Evolutionary conservation across 2,797 vertebrate species (phyloP), one percentile per base, ranked within the genome.

Genomic region (Hirundo rustica): DNA sequence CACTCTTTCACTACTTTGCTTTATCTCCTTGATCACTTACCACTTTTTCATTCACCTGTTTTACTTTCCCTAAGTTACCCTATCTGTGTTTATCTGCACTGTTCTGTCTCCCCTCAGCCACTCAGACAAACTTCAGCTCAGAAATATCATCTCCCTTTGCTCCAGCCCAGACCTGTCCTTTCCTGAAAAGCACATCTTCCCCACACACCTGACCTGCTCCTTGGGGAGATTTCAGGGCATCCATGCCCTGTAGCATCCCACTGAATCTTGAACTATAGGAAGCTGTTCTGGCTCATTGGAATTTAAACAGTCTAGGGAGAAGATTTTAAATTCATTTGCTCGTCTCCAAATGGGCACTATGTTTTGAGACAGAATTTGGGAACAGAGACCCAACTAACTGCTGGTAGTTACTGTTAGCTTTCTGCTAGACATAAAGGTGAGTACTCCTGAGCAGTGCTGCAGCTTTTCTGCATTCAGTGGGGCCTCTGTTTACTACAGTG

Each of bases 401-500:
- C 26, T 60, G 34, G 61, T 6, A 48, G 14, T 30, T 80, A 16
- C 55, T 73, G 22, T 75, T 81, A 78, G 53, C 42, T 88, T 76
- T 77, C 67, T 88, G 19, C 45, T 91, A 51, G 66, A 17, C 29
- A 47, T 42, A 11, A 13, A 83, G 51, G 53, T 93, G 55, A 68
- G 14, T 81, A 30, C 5, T 83, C 48, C 32, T 29, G 36, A 73
- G n/a, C 34, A 21, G 13, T 61, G 60, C 38, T 96, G n/a, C 36
- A 79, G 51, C 53, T 93, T 89, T 88, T 62, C 50, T 85, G 45
- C 53, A 21, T 54, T 91, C 58, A 67, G 7, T 44, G 36, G 40
- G 85, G 23, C 50, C 70, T 92, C 45, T 89, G 23, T 85, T 78
- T 91, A 68, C 34, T 68, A 51, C 40, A 86, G 72, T 64, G 25